Evolutionary conservation across 1,140 invertebrate species (phyloP).

Genomic region (Probaryconus sp.): DNA sequence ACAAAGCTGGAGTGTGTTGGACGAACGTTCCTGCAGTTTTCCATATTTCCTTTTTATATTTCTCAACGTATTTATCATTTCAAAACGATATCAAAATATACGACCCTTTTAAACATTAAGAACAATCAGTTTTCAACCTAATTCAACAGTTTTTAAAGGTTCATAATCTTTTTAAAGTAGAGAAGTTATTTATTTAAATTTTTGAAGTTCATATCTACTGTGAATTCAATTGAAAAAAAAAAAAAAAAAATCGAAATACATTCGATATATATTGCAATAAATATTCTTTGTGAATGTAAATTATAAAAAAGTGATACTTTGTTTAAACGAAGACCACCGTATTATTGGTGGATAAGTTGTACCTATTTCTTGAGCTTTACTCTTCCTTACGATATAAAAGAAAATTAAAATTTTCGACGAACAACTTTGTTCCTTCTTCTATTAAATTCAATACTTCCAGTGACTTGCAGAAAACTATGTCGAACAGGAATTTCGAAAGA

Average conservation of each 20-base stretch:
- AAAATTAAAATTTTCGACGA: constrained; percentile 15
- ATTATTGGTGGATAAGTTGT: constrained; percentile 2
- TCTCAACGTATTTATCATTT: constrained; percentile 9
- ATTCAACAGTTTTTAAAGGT: too few relatives aligned
- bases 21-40: constrained; percentile 23
- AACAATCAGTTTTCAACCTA: too few relatives aligned
- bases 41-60: constrained; percentile 32
- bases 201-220: too few relatives aligned
- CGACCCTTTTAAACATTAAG: too few relatives aligned
- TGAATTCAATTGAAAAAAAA: too few relatives aligned
- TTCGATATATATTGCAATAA: too few relatives aligned
- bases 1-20: constrained; percentile 9
- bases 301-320: too few relatives aligned
- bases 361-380: neutral
- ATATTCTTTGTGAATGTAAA: too few relatives aligned
- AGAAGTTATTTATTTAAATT: too few relatives aligned
- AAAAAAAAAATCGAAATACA: too few relatives aligned
- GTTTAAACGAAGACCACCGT: constrained; percentile 1
- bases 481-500: constrained; percentile 19
- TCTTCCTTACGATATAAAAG: neutral
- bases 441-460: constrained; percentile 21
- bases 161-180: too few relatives aligned
- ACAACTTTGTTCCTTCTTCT: constrained; percentile 19
- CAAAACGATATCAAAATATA: neutral
- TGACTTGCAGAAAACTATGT: neutral